Evolutionary conservation across 2,888 invertebrate species (phyloP).

Genomic region (Hyles lineata): DNA sequence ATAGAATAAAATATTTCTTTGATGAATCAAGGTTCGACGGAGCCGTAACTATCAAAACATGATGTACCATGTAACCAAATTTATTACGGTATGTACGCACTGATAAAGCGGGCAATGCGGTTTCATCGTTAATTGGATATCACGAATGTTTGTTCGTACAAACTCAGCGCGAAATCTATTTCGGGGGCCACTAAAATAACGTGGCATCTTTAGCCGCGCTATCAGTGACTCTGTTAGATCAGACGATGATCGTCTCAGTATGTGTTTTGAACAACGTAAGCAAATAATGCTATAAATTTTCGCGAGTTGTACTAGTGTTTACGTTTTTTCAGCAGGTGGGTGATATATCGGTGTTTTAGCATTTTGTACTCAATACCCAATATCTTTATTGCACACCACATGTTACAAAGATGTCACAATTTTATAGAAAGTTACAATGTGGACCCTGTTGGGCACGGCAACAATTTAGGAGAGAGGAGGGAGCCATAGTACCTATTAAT

Average conservation of each 20-base stretch:
- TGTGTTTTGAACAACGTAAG: not conserved
- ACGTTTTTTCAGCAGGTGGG: not conserved
- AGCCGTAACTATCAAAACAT: not conserved
- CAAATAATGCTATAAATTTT: not conserved
- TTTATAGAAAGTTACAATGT: too few species aligned
- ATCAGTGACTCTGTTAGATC: conserved; percentile 16
- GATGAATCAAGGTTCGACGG: not conserved
- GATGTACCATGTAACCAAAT: conserved; percentile 7
- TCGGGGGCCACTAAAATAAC: conserved; percentile 24
- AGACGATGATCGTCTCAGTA: not conserved
- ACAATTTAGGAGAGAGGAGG: too few species aligned
- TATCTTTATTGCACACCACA: too few species aligned
- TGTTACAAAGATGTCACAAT: too few species aligned
- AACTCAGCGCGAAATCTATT: conserved; percentile 34
- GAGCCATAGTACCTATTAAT: too few species aligned
- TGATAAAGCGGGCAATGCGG: conserved; percentile 41
- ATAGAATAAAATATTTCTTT: not conserved
- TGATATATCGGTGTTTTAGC: not conserved
- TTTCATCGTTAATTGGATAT: conserved; percentile 56
- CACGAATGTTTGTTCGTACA: conserved; percentile 48
- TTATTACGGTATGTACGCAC: conserved; percentile 15
- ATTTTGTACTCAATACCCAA: not conserved
- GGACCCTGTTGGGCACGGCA: too few species aligned
- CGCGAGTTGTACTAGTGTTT: not conserved
- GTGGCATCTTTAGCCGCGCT: not conserved